Evolutionary conservation across 2,888 invertebrate species (phyloP).

Genomic region (Ormyrus pomaceus): DNA sequence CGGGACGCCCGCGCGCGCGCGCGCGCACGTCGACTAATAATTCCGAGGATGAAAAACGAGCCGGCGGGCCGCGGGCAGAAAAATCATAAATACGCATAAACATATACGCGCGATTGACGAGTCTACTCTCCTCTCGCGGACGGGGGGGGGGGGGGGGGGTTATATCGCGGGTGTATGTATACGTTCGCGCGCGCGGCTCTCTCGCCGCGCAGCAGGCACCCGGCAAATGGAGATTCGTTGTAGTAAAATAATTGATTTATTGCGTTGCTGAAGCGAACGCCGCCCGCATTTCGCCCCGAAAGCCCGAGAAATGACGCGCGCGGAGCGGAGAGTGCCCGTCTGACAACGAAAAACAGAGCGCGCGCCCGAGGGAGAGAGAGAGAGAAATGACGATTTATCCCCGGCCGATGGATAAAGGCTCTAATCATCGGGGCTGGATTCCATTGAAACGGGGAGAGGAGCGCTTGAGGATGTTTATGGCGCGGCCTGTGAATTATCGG

Average conservation of each 20-base stretch:
- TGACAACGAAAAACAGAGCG: slow-evolving; percentile 8
- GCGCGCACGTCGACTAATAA: background rate
- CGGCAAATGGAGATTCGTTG: slow-evolving; percentile 54
- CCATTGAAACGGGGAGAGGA: too few relatives aligned
- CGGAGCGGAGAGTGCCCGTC: slow-evolving; percentile 43
- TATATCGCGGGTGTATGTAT: too few relatives aligned
- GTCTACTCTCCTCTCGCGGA: background rate
- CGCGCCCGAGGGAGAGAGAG: background rate
- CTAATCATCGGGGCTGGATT: too few relatives aligned
- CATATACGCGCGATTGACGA: slow-evolving; percentile 30
- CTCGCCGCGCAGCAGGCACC: background rate
- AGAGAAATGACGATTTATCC: background rate
- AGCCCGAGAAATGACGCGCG: slow-evolving; percentile 53
- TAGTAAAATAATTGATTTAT: slow-evolving; percentile 61
- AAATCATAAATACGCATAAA: slow-evolving; percentile 37
- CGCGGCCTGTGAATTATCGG: too few relatives aligned
- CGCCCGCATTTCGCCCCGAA: slow-evolving; percentile 15
- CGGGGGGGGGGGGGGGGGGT: too few relatives aligned
- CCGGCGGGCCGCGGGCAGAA: background rate
- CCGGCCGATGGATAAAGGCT: background rate
- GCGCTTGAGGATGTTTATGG: too few relatives aligned
- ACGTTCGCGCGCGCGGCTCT: too few relatives aligned
- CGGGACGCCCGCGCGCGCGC: too few relatives aligned
- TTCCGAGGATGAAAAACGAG: slow-evolving; percentile 24
- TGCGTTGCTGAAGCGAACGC: slow-evolving; percentile 33